Percentiles rank a stretch among this genome's conserved stretches.
These are phyloP conservation scores for Lontra canadensis DNA, from an alignment of 2,113 vertebrate genomes.

Conservation along the genomic window DNA sequence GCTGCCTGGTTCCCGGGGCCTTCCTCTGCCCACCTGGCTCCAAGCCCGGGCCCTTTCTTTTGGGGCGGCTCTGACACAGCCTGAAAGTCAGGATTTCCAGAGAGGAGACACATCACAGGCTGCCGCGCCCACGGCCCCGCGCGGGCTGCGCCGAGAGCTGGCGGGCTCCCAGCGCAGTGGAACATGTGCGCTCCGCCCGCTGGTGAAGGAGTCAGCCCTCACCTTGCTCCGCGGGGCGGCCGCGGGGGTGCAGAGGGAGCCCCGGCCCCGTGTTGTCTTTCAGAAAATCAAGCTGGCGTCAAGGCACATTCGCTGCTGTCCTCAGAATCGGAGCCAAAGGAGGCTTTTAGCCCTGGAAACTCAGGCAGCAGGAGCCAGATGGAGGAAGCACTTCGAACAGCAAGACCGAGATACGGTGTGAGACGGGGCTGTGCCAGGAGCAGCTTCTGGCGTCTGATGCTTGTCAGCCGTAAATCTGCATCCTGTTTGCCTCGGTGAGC, in stretches of 20 bases:
- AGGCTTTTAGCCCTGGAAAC: not conserved
- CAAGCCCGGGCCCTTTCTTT: not conserved
- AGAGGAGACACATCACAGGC: slow-evolving; percentile 44
- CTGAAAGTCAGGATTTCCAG: slow-evolving; percentile 84
- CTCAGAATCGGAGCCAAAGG: not conserved
- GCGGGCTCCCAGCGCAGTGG: slow-evolving; percentile 76
- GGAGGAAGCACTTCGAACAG: not conserved
- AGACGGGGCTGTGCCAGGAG: not conserved
- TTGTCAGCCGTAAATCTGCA: not conserved
- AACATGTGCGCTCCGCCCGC: slow-evolving; percentile 64
- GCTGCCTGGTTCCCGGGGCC: accelerated
- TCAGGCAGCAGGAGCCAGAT: not conserved
- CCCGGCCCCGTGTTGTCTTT: not conserved
- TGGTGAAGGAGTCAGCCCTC: slow-evolving; percentile 65
- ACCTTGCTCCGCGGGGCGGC: slow-evolving; percentile 48
- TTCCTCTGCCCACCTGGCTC: not conserved
- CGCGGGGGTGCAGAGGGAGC: not conserved
- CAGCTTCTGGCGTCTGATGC: not conserved
- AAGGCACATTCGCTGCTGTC: not conserved
- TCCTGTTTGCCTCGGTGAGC: slow-evolving; percentile 36
- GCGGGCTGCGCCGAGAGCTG: slow-evolving; percentile 69
- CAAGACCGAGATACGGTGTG: not conserved
- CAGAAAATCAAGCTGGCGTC: not conserved
- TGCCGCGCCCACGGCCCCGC: slow-evolving; percentile 63
- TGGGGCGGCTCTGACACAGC: not conserved